Evolutionary conservation across 2,797 vertebrate species (phyloP), one percentile per base, ranked within the genome.

Genomic region (Forpus xanthops): DNA sequence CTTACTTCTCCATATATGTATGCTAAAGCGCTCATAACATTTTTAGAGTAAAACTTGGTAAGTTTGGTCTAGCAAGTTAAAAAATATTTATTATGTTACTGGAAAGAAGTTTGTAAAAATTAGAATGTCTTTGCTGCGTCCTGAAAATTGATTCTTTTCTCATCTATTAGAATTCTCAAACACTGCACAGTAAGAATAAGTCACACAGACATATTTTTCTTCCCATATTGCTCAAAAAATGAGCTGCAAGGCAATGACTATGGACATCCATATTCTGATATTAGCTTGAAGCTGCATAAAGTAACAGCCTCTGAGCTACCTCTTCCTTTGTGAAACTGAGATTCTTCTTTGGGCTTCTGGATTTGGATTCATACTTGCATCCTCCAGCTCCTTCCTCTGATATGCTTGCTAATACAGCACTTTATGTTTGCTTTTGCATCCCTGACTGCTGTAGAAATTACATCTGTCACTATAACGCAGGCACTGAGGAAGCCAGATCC

Each of bases 201-300:
- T 60, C 39, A 19, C 1, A 2, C 5, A 80, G 49, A 4, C 9
- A 3, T 6, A 2, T 72, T 86, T 84, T 1, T 1, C 25, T 9
- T 65, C 33, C 41, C 18, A 35, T 8, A 7, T 61, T 1, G 14
- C 37, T 14, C 30, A 31, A 21, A 33, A 73, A 64, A 71, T 37
- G 68, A 89, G 11, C 66, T 56, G 9, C 35, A 58, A 37, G 28
- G 19, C 30, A 52, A 12, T 5, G 37, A 41, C 30, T 23, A 12
- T 28, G 27, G 72, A 72, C 2, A 47, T 78, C 35, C 8, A 2
- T 45, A 5, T 3, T 30, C n/a, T 77, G 47, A 33, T 52, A 19
- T 60, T 33, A n/a, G 0, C 20, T 15, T 58, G 33, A 37, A 31
- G 15, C 25, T 2, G 1, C 41, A 35, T 13, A 31, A 21, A 35